These are phyloP conservation scores for Apotomis capreana DNA, from an alignment of 2,888 invertebrate species.

Conservation along the genomic window DNA sequence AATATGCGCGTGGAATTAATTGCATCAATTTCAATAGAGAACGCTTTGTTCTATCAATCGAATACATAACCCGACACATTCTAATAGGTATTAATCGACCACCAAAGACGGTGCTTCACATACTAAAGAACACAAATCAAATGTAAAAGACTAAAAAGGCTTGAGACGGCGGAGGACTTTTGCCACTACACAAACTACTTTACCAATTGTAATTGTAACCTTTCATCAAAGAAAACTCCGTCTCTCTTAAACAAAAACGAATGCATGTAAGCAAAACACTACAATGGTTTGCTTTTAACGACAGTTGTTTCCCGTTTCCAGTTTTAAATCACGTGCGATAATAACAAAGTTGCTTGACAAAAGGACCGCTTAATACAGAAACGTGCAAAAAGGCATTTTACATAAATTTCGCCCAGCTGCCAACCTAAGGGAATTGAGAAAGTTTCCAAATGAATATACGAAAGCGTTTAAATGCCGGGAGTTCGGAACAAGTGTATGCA, in stretches of 20 bases:
- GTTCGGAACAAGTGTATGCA: constrained; percentile 46
- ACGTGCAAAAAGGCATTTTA: constrained; percentile 48
- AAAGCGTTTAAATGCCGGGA: constrained; percentile 59
- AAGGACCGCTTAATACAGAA: constrained; percentile 34
- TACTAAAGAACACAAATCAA: too few relatives aligned
- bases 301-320: constrained; percentile 24
- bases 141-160: too few relatives aligned
- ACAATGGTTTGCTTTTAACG: constrained; percentile 29
- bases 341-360: constrained; percentile 39
- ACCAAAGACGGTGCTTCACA: too few relatives aligned
- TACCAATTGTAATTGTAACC: not conserved
- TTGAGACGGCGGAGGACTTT: too few relatives aligned
- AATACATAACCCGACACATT: too few relatives aligned
- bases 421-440: constrained; percentile 70
- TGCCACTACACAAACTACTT: too few relatives aligned
- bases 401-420: constrained; percentile 61
- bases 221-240: not conserved
- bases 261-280: constrained; percentile 11
- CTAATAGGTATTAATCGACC: too few relatives aligned
- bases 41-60: too few relatives aligned
- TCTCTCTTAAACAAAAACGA: not conserved
- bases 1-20: constrained; percentile 1
- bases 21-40: too few relatives aligned
- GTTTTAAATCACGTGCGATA: constrained; percentile 38
- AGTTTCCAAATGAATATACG: constrained; percentile 71